Evolutionary conservation across 2,113 vertebrate genomes (phyloP).

Genomic region (Felis chaus): DNA sequence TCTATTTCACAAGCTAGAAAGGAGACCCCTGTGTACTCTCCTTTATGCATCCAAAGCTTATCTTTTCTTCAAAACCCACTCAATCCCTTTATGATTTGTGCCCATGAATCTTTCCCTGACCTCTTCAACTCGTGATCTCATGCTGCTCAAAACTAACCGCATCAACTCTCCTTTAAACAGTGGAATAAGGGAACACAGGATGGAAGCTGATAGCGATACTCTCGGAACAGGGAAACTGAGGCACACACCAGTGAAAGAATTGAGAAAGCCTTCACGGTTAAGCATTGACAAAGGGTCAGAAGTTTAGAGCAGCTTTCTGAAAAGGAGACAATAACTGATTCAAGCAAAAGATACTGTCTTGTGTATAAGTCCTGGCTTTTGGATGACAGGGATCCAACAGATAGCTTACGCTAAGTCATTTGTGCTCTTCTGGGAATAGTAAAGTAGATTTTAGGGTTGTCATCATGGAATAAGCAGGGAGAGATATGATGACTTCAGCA

Average conservation of each 20-base stretch:
- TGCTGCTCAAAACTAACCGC: not conserved
- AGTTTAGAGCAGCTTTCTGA: not conserved
- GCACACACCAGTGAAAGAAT: fast-evolving
- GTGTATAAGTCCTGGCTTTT: not conserved
- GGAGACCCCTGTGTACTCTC: not conserved
- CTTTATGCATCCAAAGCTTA: conserved; percentile 16
- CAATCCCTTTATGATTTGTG: not conserved
- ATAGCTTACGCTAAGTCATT: not conserved
- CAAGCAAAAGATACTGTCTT: not conserved
- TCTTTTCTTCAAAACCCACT: conserved; percentile 32
- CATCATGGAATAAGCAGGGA: not conserved
- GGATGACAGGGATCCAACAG: not conserved
- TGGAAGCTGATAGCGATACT: not conserved
- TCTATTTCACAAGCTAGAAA: conserved; percentile 53
- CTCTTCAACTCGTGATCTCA: conserved; percentile 13
- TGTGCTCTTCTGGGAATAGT: not conserved
- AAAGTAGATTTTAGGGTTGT: not conserved
- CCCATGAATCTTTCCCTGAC: conserved; percentile 47
- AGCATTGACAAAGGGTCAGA: not conserved
- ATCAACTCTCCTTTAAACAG: not conserved
- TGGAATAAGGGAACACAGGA: fast-evolving
- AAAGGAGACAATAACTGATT: not conserved
- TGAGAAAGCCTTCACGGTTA: not conserved
- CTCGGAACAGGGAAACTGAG: not conserved
- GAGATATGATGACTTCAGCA: not conserved